Base-by-base conservation (phyloP, 2,888 invertebrate genomes). In the Lepas anatifera region DNA sequence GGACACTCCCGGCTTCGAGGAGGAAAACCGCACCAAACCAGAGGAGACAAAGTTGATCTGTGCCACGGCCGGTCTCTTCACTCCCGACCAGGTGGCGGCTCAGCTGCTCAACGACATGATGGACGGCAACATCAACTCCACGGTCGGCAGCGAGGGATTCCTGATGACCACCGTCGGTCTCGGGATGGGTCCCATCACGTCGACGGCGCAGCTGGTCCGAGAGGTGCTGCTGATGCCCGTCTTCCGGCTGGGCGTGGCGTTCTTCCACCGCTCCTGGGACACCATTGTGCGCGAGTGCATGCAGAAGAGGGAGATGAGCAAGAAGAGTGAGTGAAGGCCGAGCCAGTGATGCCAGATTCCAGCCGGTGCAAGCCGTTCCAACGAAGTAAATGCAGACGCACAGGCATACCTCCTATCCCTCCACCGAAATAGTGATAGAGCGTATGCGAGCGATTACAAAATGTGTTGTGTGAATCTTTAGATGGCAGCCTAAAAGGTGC, bases 1-100 rank as follows among this genome's bases (percentile, higher is more conserved):
- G 0, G 93, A 98, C 77, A 99, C 99, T 0, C 97, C 98, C 22
- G 98, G 99, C 25, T 93, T 91, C 80, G 87, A 87, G 72, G 84
- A 85, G 74, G 99, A 99, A 81, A 87, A 94, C 76, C 84, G 87
- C 72, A 85, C 87, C 0, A 98, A 95, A 81, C 94, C 95, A 0
- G 82, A 86, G 70, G 95, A 92, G 83, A 96, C 96, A 0, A 87
- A 87, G 79, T 81, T 92, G 1, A 93, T 98, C 76, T 92, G 91
- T 18, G 87, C 89, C 70, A 81, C 87, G 58, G 90, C 87, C 27
- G 92, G 92, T 0, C 81, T 97, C 2, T 85, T 87, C 69, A 81
- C 87, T 68, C 87, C 97, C 1, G 87, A 91, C 73, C 81, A 82
- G 73, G 93, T 98, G 69, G 97, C 94, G 1, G 84, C 85, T 71